phyloP scores from a whole-genome alignment of 2,113 vertebrate genomes.

The Cyanoramphus novaezelandiae region DNA sequence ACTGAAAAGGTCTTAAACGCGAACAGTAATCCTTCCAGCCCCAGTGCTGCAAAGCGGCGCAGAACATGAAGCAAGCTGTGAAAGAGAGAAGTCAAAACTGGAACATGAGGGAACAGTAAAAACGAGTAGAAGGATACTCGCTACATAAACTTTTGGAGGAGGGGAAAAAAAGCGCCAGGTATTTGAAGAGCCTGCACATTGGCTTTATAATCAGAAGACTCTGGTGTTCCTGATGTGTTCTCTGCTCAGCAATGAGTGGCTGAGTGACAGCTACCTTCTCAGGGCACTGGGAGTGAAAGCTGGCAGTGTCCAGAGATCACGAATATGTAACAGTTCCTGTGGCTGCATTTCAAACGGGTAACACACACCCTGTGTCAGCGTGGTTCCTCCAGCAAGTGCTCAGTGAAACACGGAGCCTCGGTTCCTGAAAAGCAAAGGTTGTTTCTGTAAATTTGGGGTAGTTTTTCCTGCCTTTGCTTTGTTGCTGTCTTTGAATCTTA shows the following conservation, averaged over 20 bases:
- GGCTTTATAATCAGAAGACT: background rate
- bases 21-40: slow-evolving; percentile 92
- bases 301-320: background rate
- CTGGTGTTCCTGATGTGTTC: background rate
- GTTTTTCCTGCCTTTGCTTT: background rate
- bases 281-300: background rate
- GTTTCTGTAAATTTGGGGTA: background rate
- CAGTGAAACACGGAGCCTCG: background rate
- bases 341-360: background rate
- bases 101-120: background rate
- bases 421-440: background rate
- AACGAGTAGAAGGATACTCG: background rate
- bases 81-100: background rate
- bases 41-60: slow-evolving; percentile 84
- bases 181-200: background rate
- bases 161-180: background rate
- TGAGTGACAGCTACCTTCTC: background rate
- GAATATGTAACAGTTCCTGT: background rate
- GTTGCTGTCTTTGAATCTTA: background rate
- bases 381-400: background rate
- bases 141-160: background rate
- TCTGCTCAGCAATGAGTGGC: background rate
- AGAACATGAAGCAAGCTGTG: slow-evolving; percentile 60
- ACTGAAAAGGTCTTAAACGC: slow-evolving; percentile 89
- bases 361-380: rapidly evolving